Evolutionary conservation across 2,888 invertebrate species (phyloP).

Genomic region (Drosophila tanythrix): DNA sequence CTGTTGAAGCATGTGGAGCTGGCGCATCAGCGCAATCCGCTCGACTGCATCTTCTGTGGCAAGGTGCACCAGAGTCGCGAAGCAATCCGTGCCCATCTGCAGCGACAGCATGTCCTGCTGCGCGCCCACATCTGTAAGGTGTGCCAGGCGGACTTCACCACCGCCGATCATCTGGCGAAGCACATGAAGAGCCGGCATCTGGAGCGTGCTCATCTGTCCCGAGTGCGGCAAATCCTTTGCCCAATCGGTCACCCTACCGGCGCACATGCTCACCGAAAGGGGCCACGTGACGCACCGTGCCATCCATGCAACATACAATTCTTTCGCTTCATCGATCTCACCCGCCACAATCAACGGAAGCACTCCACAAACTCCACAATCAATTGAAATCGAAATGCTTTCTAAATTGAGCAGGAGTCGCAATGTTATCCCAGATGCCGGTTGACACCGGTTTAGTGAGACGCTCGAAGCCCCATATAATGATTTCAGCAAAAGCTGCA

Average conservation of each 20-base stretch:
- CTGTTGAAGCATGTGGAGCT: slow-evolving; percentile 54
- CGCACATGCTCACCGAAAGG: slow-evolving; percentile 51
- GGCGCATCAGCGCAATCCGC: slow-evolving; percentile 47
- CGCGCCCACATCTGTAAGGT: slow-evolving; percentile 53
- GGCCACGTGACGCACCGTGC: slow-evolving; percentile 44
- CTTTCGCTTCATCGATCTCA: slow-evolving; percentile 58
- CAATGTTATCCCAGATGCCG: no score
- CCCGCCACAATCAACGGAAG: slow-evolving; percentile 40
- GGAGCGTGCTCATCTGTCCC: slow-evolving; percentile 37
- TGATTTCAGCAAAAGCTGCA: no score
- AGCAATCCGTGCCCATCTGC: slow-evolving; percentile 55
- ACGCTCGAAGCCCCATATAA: no score
- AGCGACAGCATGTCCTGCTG: slow-evolving; percentile 62
- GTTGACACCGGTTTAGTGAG: no score
- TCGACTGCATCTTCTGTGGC: slow-evolving; percentile 62
- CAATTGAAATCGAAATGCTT: neutral
- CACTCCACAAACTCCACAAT: slow-evolving; percentile 23
- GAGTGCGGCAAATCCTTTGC: slow-evolving; percentile 60
- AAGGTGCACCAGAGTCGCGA: slow-evolving; percentile 57
- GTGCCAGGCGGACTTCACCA: slow-evolving; percentile 65
- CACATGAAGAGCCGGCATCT: slow-evolving; percentile 53
- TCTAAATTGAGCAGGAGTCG: neutral
- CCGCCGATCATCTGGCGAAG: slow-evolving; percentile 63
- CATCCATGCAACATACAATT: slow-evolving; percentile 52
- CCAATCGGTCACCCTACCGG: slow-evolving; percentile 53